Conservation (phyloP, 2,113 vertebrate species). For the Tragelaphus strepsiceros region DNA sequence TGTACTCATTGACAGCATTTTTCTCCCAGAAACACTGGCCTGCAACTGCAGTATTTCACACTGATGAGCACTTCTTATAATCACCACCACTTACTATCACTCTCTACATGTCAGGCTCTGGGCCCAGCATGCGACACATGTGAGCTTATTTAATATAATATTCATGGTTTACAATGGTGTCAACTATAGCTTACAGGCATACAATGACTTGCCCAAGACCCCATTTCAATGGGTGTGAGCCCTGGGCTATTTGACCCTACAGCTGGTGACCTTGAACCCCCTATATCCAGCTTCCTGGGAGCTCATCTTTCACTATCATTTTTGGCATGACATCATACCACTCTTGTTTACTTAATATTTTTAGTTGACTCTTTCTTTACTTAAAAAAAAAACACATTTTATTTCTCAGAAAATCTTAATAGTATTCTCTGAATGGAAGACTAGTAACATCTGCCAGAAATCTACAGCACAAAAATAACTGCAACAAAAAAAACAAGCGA, state of each 20-base stretch:
- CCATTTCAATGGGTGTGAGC: not conserved
- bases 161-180: not conserved
- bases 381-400: not conserved
- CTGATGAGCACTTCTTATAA: not conserved
- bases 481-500: not conserved
- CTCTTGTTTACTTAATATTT: slow-evolving; percentile 1
- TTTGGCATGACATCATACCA: not conserved
- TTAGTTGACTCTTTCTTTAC: not conserved
- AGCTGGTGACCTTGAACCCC: not conserved
- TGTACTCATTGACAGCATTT: not conserved
- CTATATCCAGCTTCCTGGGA: not conserved
- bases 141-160: not conserved
- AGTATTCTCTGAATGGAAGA: slow-evolving; percentile 13
- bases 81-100: not conserved
- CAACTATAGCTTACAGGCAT: not conserved
- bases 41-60: not conserved
- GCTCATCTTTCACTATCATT: not conserved
- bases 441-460: not conserved
- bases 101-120: not conserved
- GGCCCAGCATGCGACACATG: not conserved
- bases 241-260: not conserved
- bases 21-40: not conserved
- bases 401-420: not conserved
- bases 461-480: not conserved
- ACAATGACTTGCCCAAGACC: not conserved